Conservation (phyloP, 1,140 invertebrate species). For the Rhynchophorus ferrugineus region DNA sequence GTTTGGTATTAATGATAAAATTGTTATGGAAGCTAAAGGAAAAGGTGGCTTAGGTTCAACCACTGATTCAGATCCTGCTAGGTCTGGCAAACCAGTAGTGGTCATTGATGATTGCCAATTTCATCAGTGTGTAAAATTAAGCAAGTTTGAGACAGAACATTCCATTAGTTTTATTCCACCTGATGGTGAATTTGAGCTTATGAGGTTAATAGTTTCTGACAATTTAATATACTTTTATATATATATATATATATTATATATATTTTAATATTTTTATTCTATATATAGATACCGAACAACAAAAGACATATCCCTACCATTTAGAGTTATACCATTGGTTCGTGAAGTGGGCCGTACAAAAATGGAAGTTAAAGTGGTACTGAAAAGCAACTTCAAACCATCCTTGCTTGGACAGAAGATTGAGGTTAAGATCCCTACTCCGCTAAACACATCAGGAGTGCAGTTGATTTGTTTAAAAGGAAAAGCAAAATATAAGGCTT, state of each 20-base stretch:
- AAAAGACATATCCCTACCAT: slow-evolving; percentile 99
- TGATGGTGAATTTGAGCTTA: slow-evolving; percentile 99
- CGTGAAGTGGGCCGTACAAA: slow-evolving; percentile 96
- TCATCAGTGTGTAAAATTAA: slow-evolving; percentile 99
- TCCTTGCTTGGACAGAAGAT: slow-evolving; percentile 98
- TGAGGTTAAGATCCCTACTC: slow-evolving; percentile 98
- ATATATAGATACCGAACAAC: slow-evolving; percentile 88
- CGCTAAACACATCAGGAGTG: slow-evolving; percentile 96
- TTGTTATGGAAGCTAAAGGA: slow-evolving; percentile 97
- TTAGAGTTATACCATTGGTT: slow-evolving; percentile 97
- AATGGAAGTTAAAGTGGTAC: slow-evolving; percentile 99
- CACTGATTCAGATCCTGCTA: slow-evolving; percentile 75
- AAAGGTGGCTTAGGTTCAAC: slow-evolving; percentile 58
- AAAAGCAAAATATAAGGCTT: slow-evolving; percentile 99
- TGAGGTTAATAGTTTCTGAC: slow-evolving; percentile 74
- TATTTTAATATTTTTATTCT: slow-evolving; percentile 8
- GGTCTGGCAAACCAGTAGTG: slow-evolving; percentile 89
- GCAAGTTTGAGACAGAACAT: slow-evolving; percentile 99
- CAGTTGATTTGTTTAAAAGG: slow-evolving; percentile 99
- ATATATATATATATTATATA: not conserved
- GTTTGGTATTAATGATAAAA: slow-evolving; percentile 99
- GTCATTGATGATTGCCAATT: slow-evolving; percentile 99
- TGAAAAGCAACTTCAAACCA: slow-evolving; percentile 99
- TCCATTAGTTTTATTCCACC: slow-evolving; percentile 99
- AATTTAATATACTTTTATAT: no score